A percentile compares a stretch with the other conserved stretches of the same genome.
phyloP scores from a whole-genome alignment of 2,888 invertebrate species.

The Cartodere bifasciata region DNA sequence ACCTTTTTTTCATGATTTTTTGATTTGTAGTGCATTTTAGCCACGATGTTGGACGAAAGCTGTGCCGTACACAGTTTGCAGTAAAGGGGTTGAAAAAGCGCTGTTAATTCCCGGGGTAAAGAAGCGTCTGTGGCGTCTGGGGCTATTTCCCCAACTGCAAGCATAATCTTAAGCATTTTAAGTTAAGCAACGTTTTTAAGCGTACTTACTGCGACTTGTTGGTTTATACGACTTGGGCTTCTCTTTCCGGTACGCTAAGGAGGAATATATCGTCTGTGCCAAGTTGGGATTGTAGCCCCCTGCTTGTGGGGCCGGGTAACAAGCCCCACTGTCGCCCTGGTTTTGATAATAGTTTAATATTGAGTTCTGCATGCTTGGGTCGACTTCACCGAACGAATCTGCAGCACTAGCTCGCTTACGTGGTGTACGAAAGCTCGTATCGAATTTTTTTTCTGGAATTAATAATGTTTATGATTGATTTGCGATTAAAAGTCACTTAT shows the following conservation, averaged over 20 bases:
- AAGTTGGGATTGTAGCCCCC: slow-evolving; percentile 1
- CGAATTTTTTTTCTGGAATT: too few species aligned
- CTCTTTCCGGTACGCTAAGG: background rate
- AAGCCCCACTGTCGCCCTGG: too few species aligned
- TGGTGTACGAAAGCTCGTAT: too few species aligned
- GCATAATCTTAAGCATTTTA: too few species aligned
- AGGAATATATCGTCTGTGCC: background rate
- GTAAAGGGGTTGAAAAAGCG: slow-evolving; percentile 36
- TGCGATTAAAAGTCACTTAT: too few species aligned
- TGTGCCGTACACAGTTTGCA: slow-evolving; percentile 39
- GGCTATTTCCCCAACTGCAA: slow-evolving; percentile 23
- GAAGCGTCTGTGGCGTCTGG: slow-evolving; percentile 27
- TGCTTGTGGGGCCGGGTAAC: background rate
- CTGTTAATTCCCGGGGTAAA: slow-evolving; percentile 35
- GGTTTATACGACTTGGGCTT: slow-evolving; percentile 1
- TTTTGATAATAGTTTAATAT: too few species aligned
- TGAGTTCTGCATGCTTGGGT: too few species aligned
- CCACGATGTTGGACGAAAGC: slow-evolving; percentile 36
- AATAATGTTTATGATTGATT: too few species aligned
- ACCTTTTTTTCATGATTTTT: slow-evolving; percentile 42
- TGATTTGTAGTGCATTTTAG: slow-evolving; percentile 41
- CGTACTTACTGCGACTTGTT: background rate
- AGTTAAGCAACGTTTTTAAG: too few species aligned
- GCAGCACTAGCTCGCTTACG: too few species aligned
- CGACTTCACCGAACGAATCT: too few species aligned